phyloP scores from a whole-genome alignment of 2,113 vertebrate genomes.

The Eurypyga helias region DNA sequence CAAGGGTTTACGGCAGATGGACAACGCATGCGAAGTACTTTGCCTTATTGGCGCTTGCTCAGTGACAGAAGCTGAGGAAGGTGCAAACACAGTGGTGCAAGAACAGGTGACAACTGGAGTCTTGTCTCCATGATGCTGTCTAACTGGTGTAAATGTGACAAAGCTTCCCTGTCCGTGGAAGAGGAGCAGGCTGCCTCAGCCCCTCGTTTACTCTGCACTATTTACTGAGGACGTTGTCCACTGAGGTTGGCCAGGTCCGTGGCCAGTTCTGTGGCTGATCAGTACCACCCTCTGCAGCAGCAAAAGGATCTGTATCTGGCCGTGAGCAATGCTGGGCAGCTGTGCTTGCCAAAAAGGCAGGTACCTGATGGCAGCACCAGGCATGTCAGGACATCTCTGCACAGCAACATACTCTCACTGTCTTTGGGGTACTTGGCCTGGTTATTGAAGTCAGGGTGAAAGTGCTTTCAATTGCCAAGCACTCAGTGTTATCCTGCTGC shows the following conservation, averaged over 20 bases:
- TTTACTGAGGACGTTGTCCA: neutral
- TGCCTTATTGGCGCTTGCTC: neutral
- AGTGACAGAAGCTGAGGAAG: neutral
- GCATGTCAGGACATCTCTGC: neutral
- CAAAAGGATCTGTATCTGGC: neutral
- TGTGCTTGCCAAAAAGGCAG: neutral
- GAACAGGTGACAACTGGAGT: neutral
- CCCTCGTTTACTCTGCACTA: neutral
- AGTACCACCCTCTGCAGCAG: neutral
- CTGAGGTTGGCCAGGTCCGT: neutral
- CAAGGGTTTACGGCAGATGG: neutral
- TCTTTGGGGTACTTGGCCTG: neutral
- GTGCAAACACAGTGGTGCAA: neutral
- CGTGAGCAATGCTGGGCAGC: neutral
- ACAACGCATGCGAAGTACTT: neutral
- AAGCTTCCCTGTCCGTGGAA: neutral
- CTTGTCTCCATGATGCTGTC: neutral
- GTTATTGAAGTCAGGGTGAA: neutral
- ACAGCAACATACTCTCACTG: fast-evolving
- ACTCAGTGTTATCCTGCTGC: neutral
- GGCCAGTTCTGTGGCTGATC: neutral
- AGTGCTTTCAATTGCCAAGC: neutral
- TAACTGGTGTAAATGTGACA: neutral
- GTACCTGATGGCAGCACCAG: neutral
- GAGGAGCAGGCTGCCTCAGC: neutral